Evolutionary conservation across 2,888 invertebrate genomes (phyloP).

Genomic region (Acholoe squamosa): DNA sequence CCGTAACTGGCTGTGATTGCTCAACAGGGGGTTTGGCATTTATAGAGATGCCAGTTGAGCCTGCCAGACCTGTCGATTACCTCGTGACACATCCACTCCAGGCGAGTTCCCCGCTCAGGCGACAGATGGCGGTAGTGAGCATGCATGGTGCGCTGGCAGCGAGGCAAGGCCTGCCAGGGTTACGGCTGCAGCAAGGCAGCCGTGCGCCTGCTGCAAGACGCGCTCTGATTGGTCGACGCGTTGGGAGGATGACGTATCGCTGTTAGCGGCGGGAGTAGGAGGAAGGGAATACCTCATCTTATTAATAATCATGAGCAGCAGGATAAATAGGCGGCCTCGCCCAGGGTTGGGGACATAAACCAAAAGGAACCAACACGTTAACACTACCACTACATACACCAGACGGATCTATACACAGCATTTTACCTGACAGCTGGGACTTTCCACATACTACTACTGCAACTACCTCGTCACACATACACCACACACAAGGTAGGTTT

Average conservation of each 20-base stretch:
- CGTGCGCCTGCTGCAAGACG: neutral
- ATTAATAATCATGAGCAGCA: neutral
- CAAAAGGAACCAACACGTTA: neutral
- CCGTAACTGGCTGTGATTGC: constrained; percentile 27
- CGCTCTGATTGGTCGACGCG: constrained; percentile 25
- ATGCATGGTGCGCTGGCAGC: neutral
- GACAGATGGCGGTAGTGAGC: neutral
- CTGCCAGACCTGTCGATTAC: no score
- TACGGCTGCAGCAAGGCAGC: neutral
- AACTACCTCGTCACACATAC: neutral
- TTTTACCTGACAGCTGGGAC: neutral
- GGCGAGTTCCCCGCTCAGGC: neutral
- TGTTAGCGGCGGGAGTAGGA: neutral
- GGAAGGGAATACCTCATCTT: neutral
- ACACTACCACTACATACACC: neutral
- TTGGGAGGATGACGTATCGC: neutral
- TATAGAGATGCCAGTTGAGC: no score
- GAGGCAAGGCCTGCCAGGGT: neutral
- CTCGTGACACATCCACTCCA: neutral
- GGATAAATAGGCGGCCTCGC: neutral
- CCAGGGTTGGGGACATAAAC: neutral
- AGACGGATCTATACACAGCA: neutral
- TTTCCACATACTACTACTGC: neutral
- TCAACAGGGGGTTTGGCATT: constrained; percentile 1
- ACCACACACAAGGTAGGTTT: neutral